Conservation (phyloP, 2,888 invertebrate species). For the Crepidodera aurea region DNA sequence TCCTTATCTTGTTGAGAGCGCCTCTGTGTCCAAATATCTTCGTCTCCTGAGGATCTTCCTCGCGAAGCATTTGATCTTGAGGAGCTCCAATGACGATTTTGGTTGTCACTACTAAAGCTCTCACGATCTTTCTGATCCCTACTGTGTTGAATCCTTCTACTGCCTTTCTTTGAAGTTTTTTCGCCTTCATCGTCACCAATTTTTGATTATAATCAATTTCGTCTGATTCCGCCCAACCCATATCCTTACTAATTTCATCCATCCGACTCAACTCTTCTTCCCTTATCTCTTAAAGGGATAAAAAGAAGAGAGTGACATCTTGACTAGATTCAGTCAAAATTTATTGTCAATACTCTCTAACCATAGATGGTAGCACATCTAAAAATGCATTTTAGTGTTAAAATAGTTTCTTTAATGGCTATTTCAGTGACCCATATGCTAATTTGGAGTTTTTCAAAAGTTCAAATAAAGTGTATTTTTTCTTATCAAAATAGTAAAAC, state of each 20-base stretch:
- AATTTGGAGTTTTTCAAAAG: too few species aligned
- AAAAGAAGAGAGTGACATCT: too few species aligned
- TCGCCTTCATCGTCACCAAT: slow-evolving; percentile 85
- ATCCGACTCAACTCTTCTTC: slow-evolving; percentile 92
- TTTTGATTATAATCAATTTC: slow-evolving; percentile 96
- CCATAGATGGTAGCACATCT: too few species aligned
- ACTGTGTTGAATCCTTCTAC: slow-evolving; percentile 43
- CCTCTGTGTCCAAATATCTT: slow-evolving; percentile 40
- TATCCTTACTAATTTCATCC: slow-evolving; percentile 88
- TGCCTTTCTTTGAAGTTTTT: slow-evolving; percentile 43
- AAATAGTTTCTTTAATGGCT: too few species aligned
- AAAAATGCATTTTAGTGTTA: too few species aligned
- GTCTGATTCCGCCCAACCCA: slow-evolving; percentile 92
- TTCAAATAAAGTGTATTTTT: too few species aligned
- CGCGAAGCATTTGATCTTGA: slow-evolving; percentile 47
- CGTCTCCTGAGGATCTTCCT: slow-evolving; percentile 58
- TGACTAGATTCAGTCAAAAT: too few species aligned
- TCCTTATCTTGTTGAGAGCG: slow-evolving; percentile 64
- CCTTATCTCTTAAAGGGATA: too few species aligned
- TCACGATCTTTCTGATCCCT: slow-evolving; percentile 38
- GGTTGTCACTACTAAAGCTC: slow-evolving; percentile 33
- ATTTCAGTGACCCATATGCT: too few species aligned
- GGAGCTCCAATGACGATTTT: slow-evolving; percentile 47
- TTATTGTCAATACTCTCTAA: too few species aligned
- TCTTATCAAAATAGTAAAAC: too few species aligned